Conservation (phyloP, 2,113 vertebrate genomes). For the Opisthocomus hoazin region DNA sequence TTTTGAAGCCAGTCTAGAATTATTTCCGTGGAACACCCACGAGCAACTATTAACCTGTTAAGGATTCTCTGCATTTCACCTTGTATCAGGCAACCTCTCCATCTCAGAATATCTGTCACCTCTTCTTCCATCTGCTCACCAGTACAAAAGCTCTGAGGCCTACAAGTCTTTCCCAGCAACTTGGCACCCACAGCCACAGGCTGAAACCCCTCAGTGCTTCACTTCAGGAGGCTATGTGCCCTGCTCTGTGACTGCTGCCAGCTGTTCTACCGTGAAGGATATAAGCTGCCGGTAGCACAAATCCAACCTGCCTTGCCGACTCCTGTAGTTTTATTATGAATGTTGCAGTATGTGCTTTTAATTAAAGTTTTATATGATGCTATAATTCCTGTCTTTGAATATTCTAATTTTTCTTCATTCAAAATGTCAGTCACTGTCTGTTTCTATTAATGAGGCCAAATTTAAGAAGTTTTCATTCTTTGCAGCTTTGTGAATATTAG, state of each 20-base stretch:
- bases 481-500: neutral
- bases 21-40: neutral
- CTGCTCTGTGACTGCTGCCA: neutral
- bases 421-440: neutral
- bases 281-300: neutral
- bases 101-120: neutral
- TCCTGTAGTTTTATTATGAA: neutral
- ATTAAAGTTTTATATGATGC: neutral
- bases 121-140: neutral
- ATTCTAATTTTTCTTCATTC: neutral
- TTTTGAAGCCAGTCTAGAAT: neutral
- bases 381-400: neutral
- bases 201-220: neutral
- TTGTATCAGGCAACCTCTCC: neutral
- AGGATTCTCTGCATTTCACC: neutral
- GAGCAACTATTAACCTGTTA: neutral
- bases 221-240: neutral
- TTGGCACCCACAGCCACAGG: neutral
- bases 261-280: neutral
- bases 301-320: neutral
- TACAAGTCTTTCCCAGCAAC: neutral
- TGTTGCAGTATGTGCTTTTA: neutral
- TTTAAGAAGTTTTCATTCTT: neutral
- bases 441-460: neutral
- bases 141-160: neutral